These are phyloP conservation scores for Melieria crassipennis DNA, from an alignment of 2,888 invertebrate genomes.

Conservation along the genomic window DNA sequence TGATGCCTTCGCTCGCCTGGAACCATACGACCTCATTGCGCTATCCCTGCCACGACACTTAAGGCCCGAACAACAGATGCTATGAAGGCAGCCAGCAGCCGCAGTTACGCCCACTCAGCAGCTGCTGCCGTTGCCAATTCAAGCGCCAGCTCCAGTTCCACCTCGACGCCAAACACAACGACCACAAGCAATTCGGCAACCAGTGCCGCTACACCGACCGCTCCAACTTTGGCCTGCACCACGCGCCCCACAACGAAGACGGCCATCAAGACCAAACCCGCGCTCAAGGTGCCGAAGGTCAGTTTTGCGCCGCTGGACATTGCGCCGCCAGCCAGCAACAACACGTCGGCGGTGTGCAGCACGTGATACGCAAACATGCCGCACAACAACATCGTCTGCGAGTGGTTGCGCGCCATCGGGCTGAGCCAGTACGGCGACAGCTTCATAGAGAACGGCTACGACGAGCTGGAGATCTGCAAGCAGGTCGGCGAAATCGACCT, in stretches of 20 bases:
- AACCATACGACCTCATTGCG: not conserved
- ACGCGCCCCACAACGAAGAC: conserved; percentile 39
- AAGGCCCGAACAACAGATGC: conserved; percentile 44
- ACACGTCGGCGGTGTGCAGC: conserved; percentile 19
- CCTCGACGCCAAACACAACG: conserved; percentile 27
- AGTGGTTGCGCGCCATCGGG: conserved; percentile 91
- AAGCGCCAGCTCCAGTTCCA: conserved; percentile 40
- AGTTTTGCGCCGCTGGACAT: conserved; percentile 61
- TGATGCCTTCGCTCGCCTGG: conserved; percentile 11
- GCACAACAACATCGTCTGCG: conserved; percentile 82
- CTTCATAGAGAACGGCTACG: conserved; percentile 96
- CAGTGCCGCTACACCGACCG: conserved; percentile 17
- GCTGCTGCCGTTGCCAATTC: conserved; percentile 30
- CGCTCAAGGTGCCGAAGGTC: conserved; percentile 54
- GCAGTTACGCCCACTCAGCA: conserved; percentile 38
- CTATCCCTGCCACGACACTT: conserved; percentile 24
- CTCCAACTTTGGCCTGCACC: conserved; percentile 40
- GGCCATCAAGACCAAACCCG: conserved; percentile 48
- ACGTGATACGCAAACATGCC: conserved; percentile 62
- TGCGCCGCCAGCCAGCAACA: conserved; percentile 45
- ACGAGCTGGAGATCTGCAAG: conserved; percentile 95
- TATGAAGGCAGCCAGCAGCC: conserved; percentile 60
- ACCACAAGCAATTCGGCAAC: conserved; percentile 11
- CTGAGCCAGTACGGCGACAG: conserved; percentile 91
- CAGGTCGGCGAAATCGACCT: conserved; percentile 95